Percentiles rank a stretch among this genome's conserved stretches.
Conservation (phyloP, 2,888 invertebrate genomes). For the Minunthozetes semirufus region DNA sequence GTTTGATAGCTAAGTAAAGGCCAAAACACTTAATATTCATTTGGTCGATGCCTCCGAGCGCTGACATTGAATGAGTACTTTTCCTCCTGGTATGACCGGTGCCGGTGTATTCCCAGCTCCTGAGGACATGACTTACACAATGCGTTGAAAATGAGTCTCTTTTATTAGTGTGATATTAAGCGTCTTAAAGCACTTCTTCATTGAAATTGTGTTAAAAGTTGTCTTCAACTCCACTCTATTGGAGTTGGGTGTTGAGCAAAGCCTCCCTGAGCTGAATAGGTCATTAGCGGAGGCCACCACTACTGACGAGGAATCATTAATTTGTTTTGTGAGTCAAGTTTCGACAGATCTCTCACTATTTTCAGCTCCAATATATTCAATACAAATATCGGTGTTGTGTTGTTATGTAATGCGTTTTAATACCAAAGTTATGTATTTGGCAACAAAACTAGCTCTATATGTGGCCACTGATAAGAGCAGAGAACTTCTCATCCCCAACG, state of each 20-base stretch:
- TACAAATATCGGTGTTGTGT: background rate
- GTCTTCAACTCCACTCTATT: background rate
- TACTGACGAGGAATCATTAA: slow-evolving; percentile 17
- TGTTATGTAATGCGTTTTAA: background rate
- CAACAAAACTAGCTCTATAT: slow-evolving; percentile 30
- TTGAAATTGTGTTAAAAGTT: slow-evolving; percentile 1
- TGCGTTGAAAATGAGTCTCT: background rate
- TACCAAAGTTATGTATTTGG: background rate
- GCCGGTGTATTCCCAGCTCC: background rate
- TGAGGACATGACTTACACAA: slow-evolving; percentile 1
- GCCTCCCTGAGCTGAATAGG: slow-evolving; percentile 17
- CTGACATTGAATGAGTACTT: slow-evolving; percentile 16
- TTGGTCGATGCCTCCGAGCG: slow-evolving; percentile 8
- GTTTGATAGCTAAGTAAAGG: slow-evolving; percentile 8
- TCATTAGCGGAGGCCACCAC: slow-evolving; percentile 27
- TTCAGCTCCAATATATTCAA: slow-evolving; percentile 19
- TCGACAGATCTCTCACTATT: slow-evolving; percentile 26
- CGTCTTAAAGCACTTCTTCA: background rate
- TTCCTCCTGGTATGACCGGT: background rate
- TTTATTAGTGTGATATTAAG: too few species aligned
- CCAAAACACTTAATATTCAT: slow-evolving; percentile 23
- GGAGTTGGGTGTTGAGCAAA: background rate
- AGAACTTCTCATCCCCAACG: background rate
- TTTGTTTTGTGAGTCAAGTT: background rate
- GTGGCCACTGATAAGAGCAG: background rate